A percentile compares a stretch with the other conserved stretches of the same genome.
phyloP scores from a whole-genome alignment of 2,888 invertebrate species.

The Colostygia pectinataria region DNA sequence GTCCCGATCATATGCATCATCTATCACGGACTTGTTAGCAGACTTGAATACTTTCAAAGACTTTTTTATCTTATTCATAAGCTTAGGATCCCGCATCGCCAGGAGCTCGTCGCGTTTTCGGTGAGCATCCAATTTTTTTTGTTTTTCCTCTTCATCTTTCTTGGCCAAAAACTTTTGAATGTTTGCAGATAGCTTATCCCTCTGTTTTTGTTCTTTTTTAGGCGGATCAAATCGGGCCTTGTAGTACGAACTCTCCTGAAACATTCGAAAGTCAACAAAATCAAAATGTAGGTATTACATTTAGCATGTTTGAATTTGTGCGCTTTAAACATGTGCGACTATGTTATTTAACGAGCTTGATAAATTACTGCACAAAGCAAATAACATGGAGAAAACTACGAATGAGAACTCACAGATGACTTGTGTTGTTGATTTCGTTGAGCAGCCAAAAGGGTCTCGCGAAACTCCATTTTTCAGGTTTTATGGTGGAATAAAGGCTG shows the following conservation, averaged over 20 bases:
- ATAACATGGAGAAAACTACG: conserved; percentile 29
- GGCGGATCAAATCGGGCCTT: conserved; percentile 92
- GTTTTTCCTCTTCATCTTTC: conserved; percentile 90
- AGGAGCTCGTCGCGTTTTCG: conserved; percentile 85
- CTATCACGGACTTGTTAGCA: conserved; percentile 93
- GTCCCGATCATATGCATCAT: conserved; percentile 90
- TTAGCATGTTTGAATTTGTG: no score
- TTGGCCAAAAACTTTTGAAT: conserved; percentile 92
- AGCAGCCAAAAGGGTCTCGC: conserved; percentile 75
- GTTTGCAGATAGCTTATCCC: conserved; percentile 87
- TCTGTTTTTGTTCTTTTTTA: conserved; percentile 88
- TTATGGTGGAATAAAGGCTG: conserved; percentile 21
- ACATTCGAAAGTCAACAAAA: conserved; percentile 28
- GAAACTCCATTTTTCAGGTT: conserved; percentile 68
- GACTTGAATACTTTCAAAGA: conserved; percentile 94
- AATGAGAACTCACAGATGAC: conserved; percentile 72
- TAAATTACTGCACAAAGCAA: conserved; percentile 11
- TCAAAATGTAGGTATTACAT: background rate
- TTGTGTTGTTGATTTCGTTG: conserved; percentile 81
- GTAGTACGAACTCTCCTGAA: conserved; percentile 83
- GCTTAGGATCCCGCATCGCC: conserved; percentile 88
- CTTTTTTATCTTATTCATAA: conserved; percentile 88
- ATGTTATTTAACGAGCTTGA: no score
- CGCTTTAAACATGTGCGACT: no score
- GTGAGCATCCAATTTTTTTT: conserved; percentile 84